phyloP scores from a whole-genome alignment of 2,113 vertebrate species.

The Phylloscopus whistleri region DNA sequence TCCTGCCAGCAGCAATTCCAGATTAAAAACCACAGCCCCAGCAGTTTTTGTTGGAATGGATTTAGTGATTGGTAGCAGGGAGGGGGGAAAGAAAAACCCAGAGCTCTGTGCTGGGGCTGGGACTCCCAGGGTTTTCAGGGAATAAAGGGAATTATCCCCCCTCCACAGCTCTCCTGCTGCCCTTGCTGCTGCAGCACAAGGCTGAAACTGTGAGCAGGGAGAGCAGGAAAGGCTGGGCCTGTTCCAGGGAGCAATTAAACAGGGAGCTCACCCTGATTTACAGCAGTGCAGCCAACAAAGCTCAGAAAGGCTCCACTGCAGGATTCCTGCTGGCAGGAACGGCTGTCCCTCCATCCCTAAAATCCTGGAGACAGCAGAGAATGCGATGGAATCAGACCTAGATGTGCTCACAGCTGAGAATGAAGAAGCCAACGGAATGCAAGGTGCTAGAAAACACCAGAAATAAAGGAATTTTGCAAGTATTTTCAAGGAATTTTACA shows the following conservation, averaged over 20 bases:
- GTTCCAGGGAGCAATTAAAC: background rate
- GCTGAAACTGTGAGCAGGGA: background rate
- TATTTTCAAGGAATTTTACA: background rate
- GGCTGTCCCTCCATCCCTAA: background rate
- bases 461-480: background rate
- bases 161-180: background rate
- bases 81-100: background rate
- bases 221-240: background rate
- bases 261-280: background rate
- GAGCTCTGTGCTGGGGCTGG: background rate
- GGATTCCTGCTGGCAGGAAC: background rate
- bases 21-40: background rate
- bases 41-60: background rate
- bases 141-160: background rate
- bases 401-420: background rate
- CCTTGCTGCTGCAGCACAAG: background rate
- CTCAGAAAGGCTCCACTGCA: accelerated
- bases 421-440: background rate
- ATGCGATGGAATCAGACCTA: no score
- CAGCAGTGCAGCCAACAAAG: background rate
- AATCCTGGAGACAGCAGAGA: background rate
- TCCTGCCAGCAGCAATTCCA: constrained; percentile 16
- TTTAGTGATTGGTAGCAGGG: background rate
- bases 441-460: background rate
- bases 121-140: background rate